These are phyloP conservation scores for Coboldia fuscipes DNA, from an alignment of 1,140 invertebrate genomes.

Conservation along the genomic window DNA sequence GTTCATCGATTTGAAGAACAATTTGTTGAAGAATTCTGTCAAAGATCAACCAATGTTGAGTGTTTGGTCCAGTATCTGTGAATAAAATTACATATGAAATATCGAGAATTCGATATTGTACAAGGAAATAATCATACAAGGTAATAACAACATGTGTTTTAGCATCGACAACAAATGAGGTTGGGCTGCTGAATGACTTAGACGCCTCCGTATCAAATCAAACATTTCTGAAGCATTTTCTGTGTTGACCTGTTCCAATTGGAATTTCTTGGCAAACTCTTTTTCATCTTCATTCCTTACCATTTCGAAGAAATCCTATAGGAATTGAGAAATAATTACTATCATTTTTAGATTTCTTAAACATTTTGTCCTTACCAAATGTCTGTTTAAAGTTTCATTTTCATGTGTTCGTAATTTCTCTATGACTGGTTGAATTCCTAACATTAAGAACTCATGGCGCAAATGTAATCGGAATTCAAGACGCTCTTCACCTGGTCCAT, in stretches of 20 bases:
- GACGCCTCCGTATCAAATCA: conserved; percentile 70
- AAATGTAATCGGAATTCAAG: conserved; percentile 89
- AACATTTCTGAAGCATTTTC: conserved; percentile 90
- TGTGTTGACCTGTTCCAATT: conserved; percentile 81
- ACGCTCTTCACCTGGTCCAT: conserved; percentile 87
- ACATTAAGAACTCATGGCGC: conserved; percentile 89
- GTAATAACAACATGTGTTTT: conserved; percentile 76
- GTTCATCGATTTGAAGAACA: conserved; percentile 53
- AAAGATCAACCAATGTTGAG: conserved; percentile 83
- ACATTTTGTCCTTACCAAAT: conserved; percentile 34
- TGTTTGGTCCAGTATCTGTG: conserved; percentile 56
- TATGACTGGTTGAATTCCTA: conserved; percentile 90
- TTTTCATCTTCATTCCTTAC: conserved; percentile 92
- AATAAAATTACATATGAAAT: conserved; percentile 5
- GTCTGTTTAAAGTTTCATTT: conserved; percentile 81
- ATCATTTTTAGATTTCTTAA: no score
- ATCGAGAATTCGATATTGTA: conserved; percentile 3
- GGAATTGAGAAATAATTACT: conserved; percentile 22
- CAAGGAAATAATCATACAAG: conserved; percentile 43
- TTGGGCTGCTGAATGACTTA: conserved; percentile 82
- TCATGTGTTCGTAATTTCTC: conserved; percentile 81
- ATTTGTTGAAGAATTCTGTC: conserved; percentile 93
- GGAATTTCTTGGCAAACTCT: conserved; percentile 76
- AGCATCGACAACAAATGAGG: conserved; percentile 81
- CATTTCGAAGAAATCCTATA: conserved; percentile 90